Base-by-base conservation (phyloP, 1,140 invertebrate species). In the Drosophila arawakana region DNA sequence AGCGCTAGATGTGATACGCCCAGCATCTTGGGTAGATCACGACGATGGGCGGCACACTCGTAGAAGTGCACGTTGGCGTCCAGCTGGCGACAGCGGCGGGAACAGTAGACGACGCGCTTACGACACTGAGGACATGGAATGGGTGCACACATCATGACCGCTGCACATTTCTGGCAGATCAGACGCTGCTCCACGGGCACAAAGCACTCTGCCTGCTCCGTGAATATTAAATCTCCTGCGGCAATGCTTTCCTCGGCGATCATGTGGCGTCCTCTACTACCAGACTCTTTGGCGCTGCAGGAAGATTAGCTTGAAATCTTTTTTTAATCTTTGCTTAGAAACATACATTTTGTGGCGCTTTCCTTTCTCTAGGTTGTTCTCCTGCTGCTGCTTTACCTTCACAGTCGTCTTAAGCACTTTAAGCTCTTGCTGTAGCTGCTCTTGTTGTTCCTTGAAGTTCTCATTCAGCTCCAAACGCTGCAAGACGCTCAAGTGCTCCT, bases 141-240 rank as follows among this genome's bases (percentile, higher is more conserved):
- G 0, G 90, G 90, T 7, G 85, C 82, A 49, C 72, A 71, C 25
- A 91, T 58, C 4, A 84, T 15, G 3, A 4, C 78, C n/a, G 73
- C n/a, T 3, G 74, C 83, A 35, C 90, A 91, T 47, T 89, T 73
- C 41, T 91, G 83, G 21, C 90, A 91, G 44, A 91, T 84, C 0
- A 69, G 8, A 25, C 47, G 49, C 13, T 77, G 49, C 8, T 80
- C 63, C 3, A 89, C 30, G 7, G 90, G 83, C 47, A 91, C 76
- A 69, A 91, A 85, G 39, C 83, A 80, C 1, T 54, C 34, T 0
- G 83, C 73, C 3, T 39, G 44, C 52, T 91, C 90, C 2, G 15
- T 62, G 25, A 92, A 91, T 15, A 91, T 78, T 0, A 81, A 6
- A 9, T 77, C 55, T 3, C 66, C 61, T 2, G 67, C 11, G 2